phyloP scores from a whole-genome alignment of 2,113 vertebrate genomes.

The Sylvilagus bachmani region DNA sequence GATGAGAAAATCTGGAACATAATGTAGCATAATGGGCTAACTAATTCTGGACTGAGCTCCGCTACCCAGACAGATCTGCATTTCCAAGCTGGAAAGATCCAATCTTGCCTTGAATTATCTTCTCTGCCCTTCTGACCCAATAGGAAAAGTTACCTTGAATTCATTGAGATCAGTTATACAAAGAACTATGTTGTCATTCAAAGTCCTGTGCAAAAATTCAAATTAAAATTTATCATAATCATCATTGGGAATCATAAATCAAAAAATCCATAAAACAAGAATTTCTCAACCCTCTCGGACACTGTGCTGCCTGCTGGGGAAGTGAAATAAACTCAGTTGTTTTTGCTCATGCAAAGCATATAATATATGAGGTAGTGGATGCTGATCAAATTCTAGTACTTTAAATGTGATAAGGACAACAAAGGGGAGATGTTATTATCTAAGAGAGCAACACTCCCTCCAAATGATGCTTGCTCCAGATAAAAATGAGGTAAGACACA shows the following conservation, averaged over 20 bases:
- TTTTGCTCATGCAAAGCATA: not conserved
- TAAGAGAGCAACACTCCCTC: not conserved
- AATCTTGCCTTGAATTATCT: not conserved
- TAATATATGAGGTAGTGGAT: not conserved
- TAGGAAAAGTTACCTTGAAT: not conserved
- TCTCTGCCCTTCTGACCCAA: not conserved
- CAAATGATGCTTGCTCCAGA: not conserved
- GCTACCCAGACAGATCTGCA: not conserved
- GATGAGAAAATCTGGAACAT: slow-evolving; percentile 5
- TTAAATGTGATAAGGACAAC: not conserved
- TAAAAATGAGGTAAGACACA: not conserved
- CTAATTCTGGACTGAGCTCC: not conserved
- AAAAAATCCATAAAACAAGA: not conserved
- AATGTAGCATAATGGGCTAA: not conserved
- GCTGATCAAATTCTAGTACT: not conserved
- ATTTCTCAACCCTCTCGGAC: not conserved
- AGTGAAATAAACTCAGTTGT: not conserved
- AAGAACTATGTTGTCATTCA: not conserved
- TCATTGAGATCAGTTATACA: not conserved
- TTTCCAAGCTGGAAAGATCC: slow-evolving; percentile 6
- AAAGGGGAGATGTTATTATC: not conserved
- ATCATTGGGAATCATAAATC: not conserved
- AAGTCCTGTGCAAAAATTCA: slow-evolving; percentile 10
- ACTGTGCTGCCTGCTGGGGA: not conserved
- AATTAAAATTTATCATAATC: slow-evolving; percentile 8